These are phyloP conservation scores for Nyctibius grandis DNA, from an alignment of 2,797 vertebrate species.

Conservation along the genomic window DNA sequence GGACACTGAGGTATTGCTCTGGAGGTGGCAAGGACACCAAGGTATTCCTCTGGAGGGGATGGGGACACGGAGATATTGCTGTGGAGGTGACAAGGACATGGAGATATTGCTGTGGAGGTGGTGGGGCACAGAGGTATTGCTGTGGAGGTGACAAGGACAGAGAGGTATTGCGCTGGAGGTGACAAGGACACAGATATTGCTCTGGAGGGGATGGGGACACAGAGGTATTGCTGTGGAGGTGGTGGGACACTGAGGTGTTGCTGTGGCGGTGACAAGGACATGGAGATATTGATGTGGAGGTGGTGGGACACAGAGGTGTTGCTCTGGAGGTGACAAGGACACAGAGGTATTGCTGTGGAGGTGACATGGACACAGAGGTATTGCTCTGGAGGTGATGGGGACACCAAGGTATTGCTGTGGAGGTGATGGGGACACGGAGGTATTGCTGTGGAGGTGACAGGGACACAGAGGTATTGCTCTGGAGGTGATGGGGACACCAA, in stretches of 20 bases:
- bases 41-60: no score
- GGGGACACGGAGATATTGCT: no score
- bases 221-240: no score
- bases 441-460: background rate
- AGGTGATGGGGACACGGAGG: rapidly evolving
- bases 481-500: background rate
- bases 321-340: background rate
- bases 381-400: background rate
- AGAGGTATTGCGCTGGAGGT: background rate
- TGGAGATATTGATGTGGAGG: background rate
- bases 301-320: background rate
- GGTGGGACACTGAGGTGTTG: no score
- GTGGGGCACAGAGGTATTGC: no score
- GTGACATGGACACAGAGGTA: no score
- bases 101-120: background rate
- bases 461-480: background rate
- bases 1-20: background rate
- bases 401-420: no score
- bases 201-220: no score
- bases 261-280: no score
- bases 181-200: rapidly evolving
- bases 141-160: background rate
- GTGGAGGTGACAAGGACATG: no score
- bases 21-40: no score
- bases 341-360: background rate